phyloP scores from a whole-genome alignment of 1,140 invertebrate genomes.

The Drosophila setifemur region DNA sequence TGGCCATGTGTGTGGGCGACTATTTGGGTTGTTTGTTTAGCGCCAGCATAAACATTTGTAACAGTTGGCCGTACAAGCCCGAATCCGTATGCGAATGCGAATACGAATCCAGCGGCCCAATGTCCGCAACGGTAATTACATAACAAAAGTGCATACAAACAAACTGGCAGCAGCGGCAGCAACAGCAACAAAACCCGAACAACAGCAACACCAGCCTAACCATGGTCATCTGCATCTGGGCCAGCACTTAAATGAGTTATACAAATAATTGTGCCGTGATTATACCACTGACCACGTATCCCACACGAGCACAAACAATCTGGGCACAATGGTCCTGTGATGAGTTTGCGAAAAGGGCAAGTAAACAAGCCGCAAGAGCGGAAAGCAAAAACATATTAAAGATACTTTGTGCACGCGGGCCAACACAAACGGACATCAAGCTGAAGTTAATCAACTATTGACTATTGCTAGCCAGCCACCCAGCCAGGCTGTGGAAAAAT shows the following conservation, averaged over 20 bases:
- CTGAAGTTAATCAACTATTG: slow-evolving; percentile 34
- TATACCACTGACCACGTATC: slow-evolving; percentile 49
- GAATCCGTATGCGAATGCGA: background rate
- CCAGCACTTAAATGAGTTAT: slow-evolving; percentile 65
- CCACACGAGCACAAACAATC: slow-evolving; percentile 8
- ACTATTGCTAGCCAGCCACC: background rate
- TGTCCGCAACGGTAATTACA: slow-evolving; percentile 62
- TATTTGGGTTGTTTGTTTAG: slow-evolving; percentile 57
- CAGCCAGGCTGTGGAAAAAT: background rate
- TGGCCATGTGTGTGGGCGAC: slow-evolving; percentile 30
- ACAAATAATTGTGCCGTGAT: slow-evolving; percentile 70
- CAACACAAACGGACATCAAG: background rate
- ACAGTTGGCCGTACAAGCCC: slow-evolving; percentile 67
- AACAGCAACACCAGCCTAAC: slow-evolving; percentile 1
- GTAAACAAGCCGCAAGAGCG: slow-evolving; percentile 7
- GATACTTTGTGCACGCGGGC: slow-evolving; percentile 21
- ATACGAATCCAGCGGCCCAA: slow-evolving; percentile 8
- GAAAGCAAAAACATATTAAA: slow-evolving; percentile 10
- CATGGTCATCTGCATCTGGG: slow-evolving; percentile 42
- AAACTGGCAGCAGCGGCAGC: slow-evolving; percentile 38
- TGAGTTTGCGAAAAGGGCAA: background rate
- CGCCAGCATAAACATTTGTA: slow-evolving; percentile 76
- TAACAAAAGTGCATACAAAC: slow-evolving; percentile 69
- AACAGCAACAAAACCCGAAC: background rate
- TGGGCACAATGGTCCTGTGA: slow-evolving; percentile 15